Conservation (phyloP, 2,797 vertebrate species). For the Lepus townsendii region DNA sequence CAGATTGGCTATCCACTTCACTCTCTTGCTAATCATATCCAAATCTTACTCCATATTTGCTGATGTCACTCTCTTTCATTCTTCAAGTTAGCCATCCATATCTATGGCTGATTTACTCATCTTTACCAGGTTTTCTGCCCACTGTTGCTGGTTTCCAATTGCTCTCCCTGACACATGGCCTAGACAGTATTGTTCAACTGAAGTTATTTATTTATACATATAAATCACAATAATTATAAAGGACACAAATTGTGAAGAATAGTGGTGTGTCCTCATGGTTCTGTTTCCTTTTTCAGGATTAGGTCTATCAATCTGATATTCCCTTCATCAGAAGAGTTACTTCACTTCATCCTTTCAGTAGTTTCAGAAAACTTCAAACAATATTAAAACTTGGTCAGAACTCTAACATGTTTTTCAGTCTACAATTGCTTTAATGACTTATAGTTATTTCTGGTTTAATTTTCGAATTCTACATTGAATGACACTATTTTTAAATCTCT, state of each 20-base stretch:
- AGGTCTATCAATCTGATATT: not conserved
- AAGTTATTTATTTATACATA: slow-evolving; percentile 35
- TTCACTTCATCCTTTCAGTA: not conserved
- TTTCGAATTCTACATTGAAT: not conserved
- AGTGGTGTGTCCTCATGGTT: not conserved
- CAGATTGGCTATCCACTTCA: not conserved
- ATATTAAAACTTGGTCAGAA: not conserved
- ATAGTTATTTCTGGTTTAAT: not conserved
- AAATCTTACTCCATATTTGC: not conserved
- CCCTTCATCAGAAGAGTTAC: not conserved
- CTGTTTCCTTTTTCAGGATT: not conserved
- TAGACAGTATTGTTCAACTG: not conserved
- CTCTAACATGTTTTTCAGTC: not conserved
- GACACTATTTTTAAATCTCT: not conserved
- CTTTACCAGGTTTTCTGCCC: not conserved
- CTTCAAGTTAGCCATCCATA: not conserved
- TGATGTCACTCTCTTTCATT: not conserved
- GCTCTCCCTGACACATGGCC: not conserved
- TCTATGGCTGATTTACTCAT: not conserved
- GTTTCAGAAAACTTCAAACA: not conserved
- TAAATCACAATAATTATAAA: slow-evolving; percentile 55
- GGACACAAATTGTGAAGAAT: not conserved
- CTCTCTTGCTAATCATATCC: not conserved
- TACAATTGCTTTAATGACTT: not conserved
- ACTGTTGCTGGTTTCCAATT: not conserved